Conservation (phyloP, 2,888 invertebrate genomes). For the Ophion slaviceki region DNA sequence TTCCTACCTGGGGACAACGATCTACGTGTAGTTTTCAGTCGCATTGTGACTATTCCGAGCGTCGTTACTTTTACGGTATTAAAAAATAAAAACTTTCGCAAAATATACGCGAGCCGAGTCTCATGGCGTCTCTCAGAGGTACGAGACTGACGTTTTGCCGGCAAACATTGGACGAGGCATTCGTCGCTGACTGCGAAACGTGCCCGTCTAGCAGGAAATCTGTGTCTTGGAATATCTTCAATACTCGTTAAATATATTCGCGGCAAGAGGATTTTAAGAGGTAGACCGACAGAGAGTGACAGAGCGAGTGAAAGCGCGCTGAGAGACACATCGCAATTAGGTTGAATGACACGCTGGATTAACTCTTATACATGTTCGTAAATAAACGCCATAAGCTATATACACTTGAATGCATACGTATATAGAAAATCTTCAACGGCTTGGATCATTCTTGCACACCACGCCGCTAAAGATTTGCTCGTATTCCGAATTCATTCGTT, state of each 20-base stretch:
- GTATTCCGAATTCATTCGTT: constrained; percentile 20
- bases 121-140: not conserved
- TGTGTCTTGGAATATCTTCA: constrained; percentile 15
- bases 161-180: not conserved
- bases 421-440: not conserved
- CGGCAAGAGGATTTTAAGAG: constrained; percentile 37
- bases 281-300: constrained; percentile 30
- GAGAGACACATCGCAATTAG: constrained; percentile 65
- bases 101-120: no score
- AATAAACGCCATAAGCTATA: constrained; percentile 1
- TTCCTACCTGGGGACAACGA: no score
- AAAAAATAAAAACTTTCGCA: no score
- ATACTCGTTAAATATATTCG: constrained; percentile 19
- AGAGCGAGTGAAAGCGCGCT: not conserved
- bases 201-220: not conserved
- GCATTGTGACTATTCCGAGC: no score
- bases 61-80: no score
- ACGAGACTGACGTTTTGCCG: not conserved
- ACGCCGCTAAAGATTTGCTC: constrained; percentile 48
- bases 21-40: no score
- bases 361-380: constrained; percentile 19
- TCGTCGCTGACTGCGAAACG: constrained; percentile 16
- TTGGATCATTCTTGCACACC: not conserved
- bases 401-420: constrained; percentile 26
- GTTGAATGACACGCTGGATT: constrained; percentile 64